Evolutionary conservation across 1,140 invertebrate genomes (phyloP), one percentile per base, ranked within the genome.

Genomic region (Drosophila repletoides): DNA sequence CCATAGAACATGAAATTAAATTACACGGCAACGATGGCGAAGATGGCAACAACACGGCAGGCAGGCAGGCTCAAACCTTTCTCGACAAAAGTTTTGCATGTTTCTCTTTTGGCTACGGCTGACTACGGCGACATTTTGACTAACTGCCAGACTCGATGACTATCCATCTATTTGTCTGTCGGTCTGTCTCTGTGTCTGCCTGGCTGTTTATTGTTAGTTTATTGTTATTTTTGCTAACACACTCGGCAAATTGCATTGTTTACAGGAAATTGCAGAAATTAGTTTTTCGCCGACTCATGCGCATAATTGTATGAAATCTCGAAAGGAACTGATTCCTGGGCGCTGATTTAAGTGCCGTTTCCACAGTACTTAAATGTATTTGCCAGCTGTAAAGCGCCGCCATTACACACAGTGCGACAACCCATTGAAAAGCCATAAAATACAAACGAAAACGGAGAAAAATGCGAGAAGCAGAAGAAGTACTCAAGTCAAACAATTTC

Each of bases 231-330:
- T 71, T 67, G 65, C 79, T 71, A 55, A 75, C 75, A 73, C 59
- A 73, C 70, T 65, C 29, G 52, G 66, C 40, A 64, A 73, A 79
- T 84, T 77, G 76, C 75, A 86, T 84, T 86, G 79, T 86, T 79
- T 73, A 79, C 79, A 72, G 79, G 79, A 83, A 84, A 83, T 86
- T 65, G 80, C 66, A 55, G 74, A 79, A 84, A 84, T 86, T 84
- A 79, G 79, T 84, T 86, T n/a, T 84, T 66, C 79, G 63, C 64
- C 48, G 66, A 77, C 75, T 61, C 55, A 63, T 69, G 72, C 38
- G 49, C 61, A 77, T 79, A 83, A 83, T 74, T 74, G 79, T 84
- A 55, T 71, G 60, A 79, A 84, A 79, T 86, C 74, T 72, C 43
- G n/a, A 65, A 61, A 14, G 43, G 33, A 29, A 34, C 49, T 48